Percentiles rank a stretch among this genome's conserved stretches.
These are phyloP conservation scores for Tylochromis polylepis DNA, from an alignment of 2,113 vertebrate species.

Conservation along the genomic window DNA sequence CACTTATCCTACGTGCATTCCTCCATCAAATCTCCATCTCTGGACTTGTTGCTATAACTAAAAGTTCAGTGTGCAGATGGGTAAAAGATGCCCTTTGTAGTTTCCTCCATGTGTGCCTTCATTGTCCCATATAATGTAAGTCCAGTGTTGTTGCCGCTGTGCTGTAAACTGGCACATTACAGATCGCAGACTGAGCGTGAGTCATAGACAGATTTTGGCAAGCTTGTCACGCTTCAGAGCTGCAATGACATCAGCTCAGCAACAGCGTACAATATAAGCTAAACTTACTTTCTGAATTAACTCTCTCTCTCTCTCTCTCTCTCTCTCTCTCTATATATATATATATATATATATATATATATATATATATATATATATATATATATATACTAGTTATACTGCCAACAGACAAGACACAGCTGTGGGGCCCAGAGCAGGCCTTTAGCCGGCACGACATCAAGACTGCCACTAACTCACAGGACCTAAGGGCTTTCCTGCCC, in stretches of 20 bases:
- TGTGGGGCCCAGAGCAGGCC: constrained; percentile 37
- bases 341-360: too few relatives aligned
- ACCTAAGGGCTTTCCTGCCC: constrained; percentile 72
- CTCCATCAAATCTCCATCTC: neutral
- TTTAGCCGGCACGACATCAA: constrained; percentile 39
- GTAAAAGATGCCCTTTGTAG: neutral
- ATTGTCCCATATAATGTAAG: constrained; percentile 22
- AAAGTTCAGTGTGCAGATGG: constrained; percentile 14
- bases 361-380: too few relatives aligned
- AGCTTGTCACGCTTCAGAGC: constrained; percentile 5
- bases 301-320: too few relatives aligned
- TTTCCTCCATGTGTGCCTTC: constrained; percentile 25
- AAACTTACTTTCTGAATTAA: neutral
- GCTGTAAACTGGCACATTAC: constrained; percentile 31
- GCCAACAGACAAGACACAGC: constrained; percentile 45
- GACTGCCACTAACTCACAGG: constrained; percentile 68
- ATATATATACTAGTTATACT: neutral
- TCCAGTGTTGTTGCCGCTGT: constrained; percentile 32
- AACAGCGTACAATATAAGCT: constrained; percentile 3
- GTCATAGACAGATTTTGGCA: constrained; percentile 40
- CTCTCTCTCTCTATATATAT: too few relatives aligned
- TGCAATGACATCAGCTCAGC: constrained; percentile 8
- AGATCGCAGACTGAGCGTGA: constrained; percentile 25
- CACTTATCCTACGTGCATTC: neutral
- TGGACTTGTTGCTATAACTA: neutral